These are phyloP conservation scores for Eupithecia dodoneata DNA, from an alignment of 2,888 invertebrate species.

Conservation along the genomic window DNA sequence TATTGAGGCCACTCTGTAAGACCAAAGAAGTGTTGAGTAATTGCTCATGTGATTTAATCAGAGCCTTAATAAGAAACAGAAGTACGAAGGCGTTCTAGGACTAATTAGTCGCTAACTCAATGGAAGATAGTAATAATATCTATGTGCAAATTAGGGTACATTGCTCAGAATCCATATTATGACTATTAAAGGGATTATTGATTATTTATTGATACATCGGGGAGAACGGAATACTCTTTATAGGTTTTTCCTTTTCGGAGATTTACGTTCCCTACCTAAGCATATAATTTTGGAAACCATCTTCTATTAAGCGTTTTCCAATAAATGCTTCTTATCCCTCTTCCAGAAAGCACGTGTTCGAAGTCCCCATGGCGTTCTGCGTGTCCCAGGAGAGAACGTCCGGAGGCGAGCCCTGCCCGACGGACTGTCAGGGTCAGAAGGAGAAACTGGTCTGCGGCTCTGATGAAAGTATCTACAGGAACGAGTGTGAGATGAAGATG, in stretches of 20 bases:
- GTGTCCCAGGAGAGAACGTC: slow-evolving; percentile 90
- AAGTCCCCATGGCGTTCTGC: slow-evolving; percentile 95
- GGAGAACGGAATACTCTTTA: not conserved
- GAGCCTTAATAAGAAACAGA: not conserved
- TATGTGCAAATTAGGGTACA: not conserved
- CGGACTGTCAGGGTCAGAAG: slow-evolving; percentile 88
- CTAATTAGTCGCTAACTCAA: not conserved
- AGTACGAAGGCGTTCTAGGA: not conserved
- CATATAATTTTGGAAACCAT: not conserved
- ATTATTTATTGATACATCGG: not conserved
- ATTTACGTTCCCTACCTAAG: not conserved
- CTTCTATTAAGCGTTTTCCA: not conserved
- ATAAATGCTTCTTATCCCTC: not conserved
- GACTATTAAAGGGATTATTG: not conserved
- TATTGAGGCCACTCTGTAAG: too few species aligned
- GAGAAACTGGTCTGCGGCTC: slow-evolving; percentile 93
- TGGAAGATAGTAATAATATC: not conserved
- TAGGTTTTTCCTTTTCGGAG: not conserved
- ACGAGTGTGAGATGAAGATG: slow-evolving; percentile 94
- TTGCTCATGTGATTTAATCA: not conserved
- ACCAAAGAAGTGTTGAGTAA: not conserved
- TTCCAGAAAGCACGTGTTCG: slow-evolving; percentile 93
- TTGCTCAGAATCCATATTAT: not conserved
- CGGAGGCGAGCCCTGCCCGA: slow-evolving; percentile 87
- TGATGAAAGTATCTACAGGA: slow-evolving; percentile 94